phyloP scores from a whole-genome alignment of 2,797 vertebrate genomes.

The Ptychobarbus kaznakovi region DNA sequence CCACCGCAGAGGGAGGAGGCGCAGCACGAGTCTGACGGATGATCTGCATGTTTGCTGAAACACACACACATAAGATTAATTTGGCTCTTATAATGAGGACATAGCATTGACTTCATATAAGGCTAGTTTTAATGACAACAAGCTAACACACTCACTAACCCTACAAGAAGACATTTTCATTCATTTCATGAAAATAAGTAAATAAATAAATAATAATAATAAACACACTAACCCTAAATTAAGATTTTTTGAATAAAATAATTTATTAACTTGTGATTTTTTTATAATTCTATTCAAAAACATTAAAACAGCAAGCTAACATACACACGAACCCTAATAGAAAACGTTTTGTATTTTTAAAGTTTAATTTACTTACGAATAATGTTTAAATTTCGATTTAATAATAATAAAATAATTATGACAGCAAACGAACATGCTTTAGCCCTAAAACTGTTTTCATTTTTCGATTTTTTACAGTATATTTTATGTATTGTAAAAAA shows the following conservation, averaged over 20 bases:
- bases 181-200: no score
- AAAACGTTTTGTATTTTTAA: background rate
- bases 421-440: background rate
- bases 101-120: background rate
- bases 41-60: slow-evolving; percentile 44
- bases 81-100: background rate
- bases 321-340: background rate
- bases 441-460: background rate
- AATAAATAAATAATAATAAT: no score
- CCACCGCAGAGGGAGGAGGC: slow-evolving; percentile 59
- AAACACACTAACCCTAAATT: no score
- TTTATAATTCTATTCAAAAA: no score
- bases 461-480: background rate
- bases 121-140: background rate
- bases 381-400: background rate
- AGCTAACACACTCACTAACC: background rate
- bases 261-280: background rate
- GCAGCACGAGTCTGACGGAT: slow-evolving; percentile 23
- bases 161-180: background rate
- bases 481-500: no score
- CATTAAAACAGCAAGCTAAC: background rate
- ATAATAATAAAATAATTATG: background rate
- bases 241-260: no score
- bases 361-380: no score
- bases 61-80: background rate